Conservation (phyloP, 2,888 invertebrate species). For the Hanleya hanleyi region DNA sequence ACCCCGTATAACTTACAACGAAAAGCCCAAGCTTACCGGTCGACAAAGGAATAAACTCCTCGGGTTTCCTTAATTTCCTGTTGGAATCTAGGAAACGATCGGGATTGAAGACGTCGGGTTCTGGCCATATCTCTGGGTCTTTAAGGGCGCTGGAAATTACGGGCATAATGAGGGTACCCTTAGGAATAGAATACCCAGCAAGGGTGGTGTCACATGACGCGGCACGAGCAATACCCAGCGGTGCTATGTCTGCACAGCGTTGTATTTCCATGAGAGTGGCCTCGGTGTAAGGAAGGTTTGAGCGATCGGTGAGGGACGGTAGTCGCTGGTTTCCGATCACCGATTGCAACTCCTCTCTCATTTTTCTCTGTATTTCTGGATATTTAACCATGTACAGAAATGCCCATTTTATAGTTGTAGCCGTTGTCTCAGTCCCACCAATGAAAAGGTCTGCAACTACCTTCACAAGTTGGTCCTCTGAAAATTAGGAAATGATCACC, state of each 20-base stretch:
- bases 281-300: constrained; percentile 14
- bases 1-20: too few species aligned
- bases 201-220: constrained; percentile 44
- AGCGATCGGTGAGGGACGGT: constrained; percentile 22
- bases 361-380: constrained; percentile 26
- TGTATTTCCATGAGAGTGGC: constrained; percentile 20
- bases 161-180: constrained; percentile 35
- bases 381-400: constrained; percentile 30
- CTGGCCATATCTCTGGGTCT: constrained; percentile 35
- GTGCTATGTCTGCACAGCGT: constrained; percentile 23
- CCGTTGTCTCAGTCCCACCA: constrained; percentile 38
- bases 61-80: constrained; percentile 16
- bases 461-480: constrained; percentile 43
- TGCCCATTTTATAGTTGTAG: constrained; percentile 37
- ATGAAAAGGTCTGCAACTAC: constrained; percentile 38
- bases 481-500: too few species aligned
- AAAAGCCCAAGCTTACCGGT: constrained; percentile 30
- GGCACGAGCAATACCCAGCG: constrained; percentile 11
- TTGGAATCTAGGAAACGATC: constrained; percentile 34
- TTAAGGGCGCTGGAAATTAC: constrained; percentile 39
- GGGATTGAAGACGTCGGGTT: constrained; percentile 41
- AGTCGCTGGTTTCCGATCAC: constrained; percentile 62
- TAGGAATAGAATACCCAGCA: constrained; percentile 50
- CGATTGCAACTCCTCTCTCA: constrained; percentile 68
- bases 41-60: constrained; percentile 26